Evolutionary conservation across 2,797 vertebrate species (phyloP).

Genomic region (Cercopithecus hamlyni): DNA sequence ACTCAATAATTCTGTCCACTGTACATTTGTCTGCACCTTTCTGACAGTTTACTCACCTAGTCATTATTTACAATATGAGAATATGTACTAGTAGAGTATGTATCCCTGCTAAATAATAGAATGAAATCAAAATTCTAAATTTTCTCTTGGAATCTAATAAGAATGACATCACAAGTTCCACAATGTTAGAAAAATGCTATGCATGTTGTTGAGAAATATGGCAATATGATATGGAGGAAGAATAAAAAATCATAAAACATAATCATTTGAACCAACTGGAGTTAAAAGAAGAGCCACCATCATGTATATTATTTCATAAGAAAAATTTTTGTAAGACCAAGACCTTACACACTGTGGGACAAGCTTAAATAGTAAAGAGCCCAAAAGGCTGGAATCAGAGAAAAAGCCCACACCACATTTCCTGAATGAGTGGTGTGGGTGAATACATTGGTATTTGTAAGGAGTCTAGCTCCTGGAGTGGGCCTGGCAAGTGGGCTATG

Average conservation of each 20-base stretch:
- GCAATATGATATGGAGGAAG: background rate
- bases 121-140: background rate
- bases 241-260: background rate
- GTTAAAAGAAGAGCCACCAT: background rate
- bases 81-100: background rate
- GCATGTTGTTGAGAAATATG: background rate
- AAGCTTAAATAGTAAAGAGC: background rate
- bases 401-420: background rate
- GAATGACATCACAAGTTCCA: background rate
- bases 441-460: rapidly evolving
- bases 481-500: background rate
- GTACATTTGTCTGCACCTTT: background rate
- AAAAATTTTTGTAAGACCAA: background rate
- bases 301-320: background rate
- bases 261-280: background rate
- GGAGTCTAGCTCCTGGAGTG: too few relatives aligned
- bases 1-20: background rate
- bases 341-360: background rate
- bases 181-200: background rate
- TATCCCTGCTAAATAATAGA: background rate
- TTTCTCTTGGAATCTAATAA: background rate
- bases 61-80: background rate
- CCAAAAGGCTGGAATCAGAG: background rate
- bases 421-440: background rate
- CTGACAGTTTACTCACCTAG: background rate